Evolutionary conservation across 2,113 vertebrate genomes (phyloP), one percentile per base, ranked within the genome.

Genomic region (Neofelis nebulosa): DNA sequence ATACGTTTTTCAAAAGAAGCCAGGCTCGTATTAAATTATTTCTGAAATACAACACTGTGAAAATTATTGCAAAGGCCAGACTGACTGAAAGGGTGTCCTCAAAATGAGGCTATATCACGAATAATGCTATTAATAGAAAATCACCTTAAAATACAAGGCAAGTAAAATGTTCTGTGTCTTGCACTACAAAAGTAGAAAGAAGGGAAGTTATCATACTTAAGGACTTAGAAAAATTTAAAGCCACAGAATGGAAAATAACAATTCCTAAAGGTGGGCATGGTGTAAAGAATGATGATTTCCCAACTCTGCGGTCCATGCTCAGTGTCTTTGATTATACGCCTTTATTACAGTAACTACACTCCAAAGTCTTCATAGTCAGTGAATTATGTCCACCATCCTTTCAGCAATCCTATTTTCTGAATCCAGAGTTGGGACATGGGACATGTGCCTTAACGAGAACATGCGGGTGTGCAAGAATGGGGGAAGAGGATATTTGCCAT

Each of bases 1-100:
- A 91, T 66, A 74, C 3, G 0, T 85, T 89, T 93, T 95, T 96
- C 73, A 93, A 94, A 95, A 92, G 93, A 87, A 95, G 79, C 65
- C 76, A 85, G 65, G 38, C 84, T 97, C 91, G 31, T 91, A 85
- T 95, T 95, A 96, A 98, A 97, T 96, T 97, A 96, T 98, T 98
- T 97, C 91, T 97, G 93, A 93, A 95, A 86, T 65, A 31, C 23
- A 83, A 57, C 65, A 25, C 65, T 68, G 14, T 97, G 79, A 95
- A 97, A 95, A 80, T 94, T 74, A 84, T 91, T 94, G 87, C 68
- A 89, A 95, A 91, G 52, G 16, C 73, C 82, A 41, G 68, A 38
- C 36, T 74, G 71, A 48, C 61, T 81, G 68, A 96, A 95, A 48
- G 74, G 52, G 15, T 96, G 31, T 95, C 87, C 38, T 61, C 52